Evolutionary conservation across 2,888 invertebrate genomes (phyloP).

Genomic region (Agapetus fuscipes): DNA sequence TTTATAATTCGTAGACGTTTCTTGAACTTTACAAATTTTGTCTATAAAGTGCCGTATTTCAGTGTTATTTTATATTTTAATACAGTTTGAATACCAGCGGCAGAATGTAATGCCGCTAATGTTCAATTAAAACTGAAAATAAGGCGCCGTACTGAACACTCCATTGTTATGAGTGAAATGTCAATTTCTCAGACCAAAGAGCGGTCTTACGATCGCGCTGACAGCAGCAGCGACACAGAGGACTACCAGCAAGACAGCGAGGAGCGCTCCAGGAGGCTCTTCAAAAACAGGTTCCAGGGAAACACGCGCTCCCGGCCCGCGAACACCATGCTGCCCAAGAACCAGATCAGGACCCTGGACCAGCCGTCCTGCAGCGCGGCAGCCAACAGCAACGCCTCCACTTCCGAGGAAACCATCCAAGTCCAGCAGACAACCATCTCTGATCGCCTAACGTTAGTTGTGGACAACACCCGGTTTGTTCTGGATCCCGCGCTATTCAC

Average conservation of each 20-base stretch:
- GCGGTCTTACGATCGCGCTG: slow-evolving; percentile 15
- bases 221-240: slow-evolving; percentile 21
- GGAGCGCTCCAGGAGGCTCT: slow-evolving; percentile 8
- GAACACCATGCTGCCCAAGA: slow-evolving; percentile 6
- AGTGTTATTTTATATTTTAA: too few species aligned
- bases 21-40: too few species aligned
- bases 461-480: slow-evolving; percentile 91
- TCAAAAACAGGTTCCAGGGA: slow-evolving; percentile 10
- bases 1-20: too few species aligned
- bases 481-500: slow-evolving; percentile 89
- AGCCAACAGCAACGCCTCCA: not conserved
- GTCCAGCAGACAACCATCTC: slow-evolving; percentile 23
- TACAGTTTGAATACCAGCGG: too few species aligned
- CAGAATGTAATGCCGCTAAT: too few species aligned
- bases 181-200: slow-evolving; percentile 13
- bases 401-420: slow-evolving; percentile 2
- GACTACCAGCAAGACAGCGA: slow-evolving; percentile 16
- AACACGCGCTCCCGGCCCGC: slow-evolving; percentile 5
- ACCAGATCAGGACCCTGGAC: slow-evolving; percentile 6
- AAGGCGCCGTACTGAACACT: not conserved
- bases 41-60: too few species aligned
- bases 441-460: slow-evolving; percentile 55
- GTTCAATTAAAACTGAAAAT: too few species aligned
- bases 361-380: slow-evolving; percentile 10
- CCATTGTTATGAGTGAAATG: slow-evolving; percentile 14